phyloP scores from a whole-genome alignment of 1,140 invertebrate genomes.

The Laodelphax striatellus region DNA sequence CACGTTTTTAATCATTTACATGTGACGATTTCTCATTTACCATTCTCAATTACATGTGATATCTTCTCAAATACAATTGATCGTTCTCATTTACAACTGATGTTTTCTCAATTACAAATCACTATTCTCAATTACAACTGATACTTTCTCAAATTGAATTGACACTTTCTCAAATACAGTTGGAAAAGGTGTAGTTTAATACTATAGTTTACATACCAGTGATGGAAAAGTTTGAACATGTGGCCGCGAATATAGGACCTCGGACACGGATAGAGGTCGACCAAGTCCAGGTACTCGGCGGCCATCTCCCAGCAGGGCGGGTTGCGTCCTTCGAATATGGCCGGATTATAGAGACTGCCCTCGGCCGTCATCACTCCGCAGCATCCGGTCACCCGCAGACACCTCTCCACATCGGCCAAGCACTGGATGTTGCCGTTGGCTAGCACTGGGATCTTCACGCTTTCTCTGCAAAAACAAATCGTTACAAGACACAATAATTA shows the following conservation, averaged over 20 bases:
- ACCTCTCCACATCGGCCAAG: conserved; percentile 73
- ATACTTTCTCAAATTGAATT: too few relatives aligned
- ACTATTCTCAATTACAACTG: too few relatives aligned
- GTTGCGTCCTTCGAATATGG: conserved; percentile 63
- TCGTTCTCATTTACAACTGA: too few relatives aligned
- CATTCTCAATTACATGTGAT: too few relatives aligned
- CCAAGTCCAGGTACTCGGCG: conserved; percentile 77
- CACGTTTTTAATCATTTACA: too few relatives aligned
- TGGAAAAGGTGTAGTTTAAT: too few relatives aligned
- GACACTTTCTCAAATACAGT: too few relatives aligned
- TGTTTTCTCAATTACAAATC: too few relatives aligned
- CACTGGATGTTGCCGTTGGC: conserved; percentile 98
- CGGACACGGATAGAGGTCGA: conserved; percentile 77
- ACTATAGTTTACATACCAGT: conserved; percentile 56
- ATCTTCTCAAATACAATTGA: too few relatives aligned
- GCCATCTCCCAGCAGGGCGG: conserved; percentile 82
- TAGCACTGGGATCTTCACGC: conserved; percentile 83
- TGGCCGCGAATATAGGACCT: conserved; percentile 84
- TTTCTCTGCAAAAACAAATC: conserved; percentile 51
- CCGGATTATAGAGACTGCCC: conserved; percentile 92
- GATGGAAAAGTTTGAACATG: conserved; percentile 94
- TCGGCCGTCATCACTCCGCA: conserved; percentile 87
- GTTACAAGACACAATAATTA: conserved; percentile 10
- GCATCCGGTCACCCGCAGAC: conserved; percentile 74
- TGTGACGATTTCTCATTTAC: too few relatives aligned